Evolutionary conservation across 2,797 vertebrate species (phyloP).

Genomic region (Pangasius krempfi): DNA sequence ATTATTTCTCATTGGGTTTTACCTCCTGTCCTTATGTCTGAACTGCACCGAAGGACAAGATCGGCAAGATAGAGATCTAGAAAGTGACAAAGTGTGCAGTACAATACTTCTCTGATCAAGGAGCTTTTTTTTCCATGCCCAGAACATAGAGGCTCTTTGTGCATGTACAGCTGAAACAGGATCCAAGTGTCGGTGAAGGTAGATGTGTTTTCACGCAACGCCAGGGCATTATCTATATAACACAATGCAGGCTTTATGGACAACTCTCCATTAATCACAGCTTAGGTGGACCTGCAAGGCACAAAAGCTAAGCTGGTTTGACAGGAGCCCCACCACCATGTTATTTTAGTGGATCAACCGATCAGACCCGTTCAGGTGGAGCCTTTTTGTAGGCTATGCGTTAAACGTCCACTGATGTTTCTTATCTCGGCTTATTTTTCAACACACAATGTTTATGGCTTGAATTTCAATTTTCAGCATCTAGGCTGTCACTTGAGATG

Average conservation of each 20-base stretch:
- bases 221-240: slow-evolving; percentile 59
- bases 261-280: slow-evolving; percentile 39
- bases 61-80: not conserved
- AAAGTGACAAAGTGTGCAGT: slow-evolving; percentile 12
- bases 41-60: not conserved
- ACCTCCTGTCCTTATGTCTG: not conserved
- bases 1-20: not conserved
- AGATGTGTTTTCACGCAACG: slow-evolving; percentile 69
- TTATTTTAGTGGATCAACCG: slow-evolving; percentile 34
- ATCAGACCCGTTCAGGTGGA: slow-evolving; percentile 29
- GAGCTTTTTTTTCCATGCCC: slow-evolving; percentile 22
- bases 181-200: slow-evolving; percentile 62
- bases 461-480: not conserved
- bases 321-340: slow-evolving; percentile 21
- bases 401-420: not conserved
- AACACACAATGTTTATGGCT: not conserved
- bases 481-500: not conserved
- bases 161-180: slow-evolving; percentile 59
- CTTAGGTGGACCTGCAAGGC: slow-evolving; percentile 41
- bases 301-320: slow-evolving; percentile 43
- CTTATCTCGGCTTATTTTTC: not conserved
- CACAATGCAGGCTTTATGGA: slow-evolving; percentile 70
- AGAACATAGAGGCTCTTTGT: slow-evolving; percentile 66
- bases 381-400: slow-evolving; percentile 13
- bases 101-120: slow-evolving; percentile 22